Conservation (phyloP, 2,888 invertebrate species). For the Apeira syringaria region DNA sequence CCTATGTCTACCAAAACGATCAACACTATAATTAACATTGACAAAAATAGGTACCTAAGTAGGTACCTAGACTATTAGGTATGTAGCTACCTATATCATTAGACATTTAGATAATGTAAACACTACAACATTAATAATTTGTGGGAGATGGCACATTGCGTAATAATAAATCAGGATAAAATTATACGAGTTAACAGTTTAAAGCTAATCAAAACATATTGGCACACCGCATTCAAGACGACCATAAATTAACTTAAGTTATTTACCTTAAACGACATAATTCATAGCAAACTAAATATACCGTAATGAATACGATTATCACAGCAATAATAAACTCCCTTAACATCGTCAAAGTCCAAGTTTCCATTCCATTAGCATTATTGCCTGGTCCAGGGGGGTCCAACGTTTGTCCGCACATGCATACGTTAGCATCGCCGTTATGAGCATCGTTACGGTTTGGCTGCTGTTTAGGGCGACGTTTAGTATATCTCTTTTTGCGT, state of each 20-base stretch:
- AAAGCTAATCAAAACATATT: slow-evolving; percentile 23
- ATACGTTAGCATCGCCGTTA: slow-evolving; percentile 34
- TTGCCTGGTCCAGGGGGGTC: not conserved
- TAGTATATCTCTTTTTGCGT: not conserved
- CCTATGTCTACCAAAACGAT: no score
- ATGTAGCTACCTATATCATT: no score
- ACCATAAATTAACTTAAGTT: slow-evolving; percentile 37
- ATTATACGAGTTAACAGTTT: slow-evolving; percentile 13
- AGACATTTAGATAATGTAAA: no score
- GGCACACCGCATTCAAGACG: slow-evolving; percentile 31
- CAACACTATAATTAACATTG: no score
- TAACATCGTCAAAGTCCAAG: not conserved
- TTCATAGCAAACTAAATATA: slow-evolving; percentile 54
- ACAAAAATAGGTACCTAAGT: no score
- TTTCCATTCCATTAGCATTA: not conserved
- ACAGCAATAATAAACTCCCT: slow-evolving; percentile 55
- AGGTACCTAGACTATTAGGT: no score
- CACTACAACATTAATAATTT: no score
- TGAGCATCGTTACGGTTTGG: slow-evolving; percentile 30
- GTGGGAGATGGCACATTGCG: not conserved
- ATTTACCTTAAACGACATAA: slow-evolving; percentile 62
- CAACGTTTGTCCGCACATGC: slow-evolving; percentile 33
- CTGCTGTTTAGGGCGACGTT: slow-evolving; percentile 17
- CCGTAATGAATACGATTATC: slow-evolving; percentile 67
- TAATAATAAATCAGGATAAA: slow-evolving; percentile 3